These are phyloP conservation scores for Caligus rogercresseyi DNA, from an alignment of 1,140 invertebrate genomes.

Conservation along the genomic window DNA sequence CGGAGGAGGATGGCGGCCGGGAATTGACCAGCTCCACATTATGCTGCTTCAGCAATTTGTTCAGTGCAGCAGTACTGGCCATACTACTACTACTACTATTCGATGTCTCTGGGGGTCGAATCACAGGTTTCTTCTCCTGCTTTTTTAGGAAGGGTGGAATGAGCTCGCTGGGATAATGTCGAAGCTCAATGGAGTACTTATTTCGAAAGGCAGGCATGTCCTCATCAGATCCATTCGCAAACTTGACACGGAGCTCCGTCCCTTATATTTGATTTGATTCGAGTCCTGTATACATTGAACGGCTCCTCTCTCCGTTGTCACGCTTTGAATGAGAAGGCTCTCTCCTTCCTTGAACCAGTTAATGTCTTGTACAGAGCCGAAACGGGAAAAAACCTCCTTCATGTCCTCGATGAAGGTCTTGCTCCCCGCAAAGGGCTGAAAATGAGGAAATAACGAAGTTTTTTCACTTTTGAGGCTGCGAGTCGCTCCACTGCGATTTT, in stretches of 20 bases:
- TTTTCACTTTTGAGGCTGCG: not conserved
- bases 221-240: not conserved
- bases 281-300: not conserved
- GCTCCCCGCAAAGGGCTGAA: not conserved
- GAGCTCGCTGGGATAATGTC: not conserved
- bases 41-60: not conserved
- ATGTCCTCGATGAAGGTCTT: not conserved
- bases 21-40: too few relatives aligned
- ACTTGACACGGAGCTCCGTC: not conserved
- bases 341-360: not conserved
- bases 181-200: not conserved
- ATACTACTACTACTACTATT: not conserved
- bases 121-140: not conserved
- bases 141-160: not conserved
- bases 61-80: not conserved
- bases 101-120: not conserved
- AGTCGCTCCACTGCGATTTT: not conserved
- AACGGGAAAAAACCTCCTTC: conserved; percentile 6
- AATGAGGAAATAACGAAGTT: not conserved
- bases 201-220: not conserved
- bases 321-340: not conserved
- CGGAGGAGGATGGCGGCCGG: too few relatives aligned
- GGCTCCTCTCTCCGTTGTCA: not conserved
- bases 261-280: conserved; percentile 2
- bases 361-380: not conserved